These are phyloP conservation scores for Sanderia malayensis DNA, from an alignment of 30 jellyfish, hydroid and myxozoan species.

Conservation along the genomic window DNA sequence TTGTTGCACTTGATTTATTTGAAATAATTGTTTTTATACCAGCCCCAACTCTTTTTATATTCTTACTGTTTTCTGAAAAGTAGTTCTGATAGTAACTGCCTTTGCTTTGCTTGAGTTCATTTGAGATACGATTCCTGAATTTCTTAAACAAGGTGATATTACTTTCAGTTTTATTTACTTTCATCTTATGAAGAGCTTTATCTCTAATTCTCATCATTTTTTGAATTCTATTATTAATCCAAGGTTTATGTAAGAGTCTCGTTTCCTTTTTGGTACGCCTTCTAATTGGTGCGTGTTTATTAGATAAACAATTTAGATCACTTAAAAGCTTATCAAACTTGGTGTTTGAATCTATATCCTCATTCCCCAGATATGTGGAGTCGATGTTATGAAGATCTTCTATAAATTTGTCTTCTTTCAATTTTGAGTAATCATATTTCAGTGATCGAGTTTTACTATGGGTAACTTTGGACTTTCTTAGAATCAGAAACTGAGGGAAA, in stretches of 20 bases:
- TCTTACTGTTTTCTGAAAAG: not conserved
- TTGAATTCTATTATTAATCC: conserved; percentile 28
- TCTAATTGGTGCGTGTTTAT: conserved; percentile 15
- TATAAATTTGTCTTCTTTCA: not conserved
- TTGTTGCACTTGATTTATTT: too few species aligned
- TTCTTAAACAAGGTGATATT: not conserved
- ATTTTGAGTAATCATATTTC: too few species aligned
- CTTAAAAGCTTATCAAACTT: not conserved
- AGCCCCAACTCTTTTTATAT: not conserved
- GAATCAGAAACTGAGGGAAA: too few species aligned
- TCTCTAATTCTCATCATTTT: conserved; percentile 14
- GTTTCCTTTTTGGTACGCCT: conserved; percentile 5
- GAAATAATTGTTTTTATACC: too few species aligned
- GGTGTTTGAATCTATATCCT: not conserved
- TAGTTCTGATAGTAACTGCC: not conserved
- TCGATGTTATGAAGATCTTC: not conserved
- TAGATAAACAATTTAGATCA: not conserved
- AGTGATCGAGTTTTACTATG: too few species aligned
- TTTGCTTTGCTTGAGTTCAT: not conserved
- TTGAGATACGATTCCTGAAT: not conserved
- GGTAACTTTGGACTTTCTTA: too few species aligned
- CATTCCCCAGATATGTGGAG: conserved; percentile 4
- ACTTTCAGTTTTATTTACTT: not conserved
- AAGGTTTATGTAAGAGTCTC: conserved; percentile 1
- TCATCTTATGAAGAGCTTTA: not conserved